phyloP scores from a whole-genome alignment of 2,797 vertebrate species.

The Gymnoscopelus microlampas region DNA sequence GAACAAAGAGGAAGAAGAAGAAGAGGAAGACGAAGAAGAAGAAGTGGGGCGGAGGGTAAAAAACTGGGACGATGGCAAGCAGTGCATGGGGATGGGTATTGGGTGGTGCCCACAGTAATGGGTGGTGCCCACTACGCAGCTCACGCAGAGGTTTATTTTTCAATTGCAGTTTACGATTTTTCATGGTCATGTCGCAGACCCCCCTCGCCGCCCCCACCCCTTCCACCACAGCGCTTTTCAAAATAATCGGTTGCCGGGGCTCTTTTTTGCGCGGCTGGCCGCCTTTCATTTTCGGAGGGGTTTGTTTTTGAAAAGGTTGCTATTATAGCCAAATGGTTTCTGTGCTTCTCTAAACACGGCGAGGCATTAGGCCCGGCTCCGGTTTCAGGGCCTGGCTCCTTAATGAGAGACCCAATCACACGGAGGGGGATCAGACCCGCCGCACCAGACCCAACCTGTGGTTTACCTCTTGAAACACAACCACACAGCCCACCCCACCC shows the following conservation, averaged over 20 bases:
- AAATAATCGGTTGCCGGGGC: constrained; percentile 74
- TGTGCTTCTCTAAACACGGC: constrained; percentile 82
- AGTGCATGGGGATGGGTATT: constrained; percentile 32
- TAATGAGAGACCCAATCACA: constrained; percentile 85
- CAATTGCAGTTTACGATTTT: constrained; percentile 79
- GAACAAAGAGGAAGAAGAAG: constrained; percentile 41
- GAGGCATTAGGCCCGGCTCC: constrained; percentile 81
- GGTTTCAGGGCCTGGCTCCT: constrained; percentile 80
- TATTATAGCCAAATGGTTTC: constrained; percentile 84
- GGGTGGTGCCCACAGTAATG: constrained; percentile 48
- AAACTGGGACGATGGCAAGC: constrained; percentile 38
- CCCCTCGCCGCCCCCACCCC: constrained; percentile 45
- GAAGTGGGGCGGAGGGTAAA: background rate
- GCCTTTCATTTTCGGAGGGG: constrained; percentile 75
- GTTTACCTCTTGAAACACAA: constrained; percentile 80
- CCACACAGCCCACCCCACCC: constrained; percentile 57
- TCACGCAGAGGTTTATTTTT: constrained; percentile 70
- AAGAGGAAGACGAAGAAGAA: constrained; percentile 26
- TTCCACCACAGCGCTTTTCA: constrained; percentile 49
- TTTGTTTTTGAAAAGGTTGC: constrained; percentile 82
- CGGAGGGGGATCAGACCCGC: constrained; percentile 76
- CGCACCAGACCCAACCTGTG: constrained; percentile 79
- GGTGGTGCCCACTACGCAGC: constrained; percentile 43
- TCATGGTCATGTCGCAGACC: constrained; percentile 73
- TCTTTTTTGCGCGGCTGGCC: constrained; percentile 65